A percentile compares a stretch with the other conserved stretches of the same genome.
Evolutionary conservation across 2,797 vertebrate species (phyloP).

Genomic region (Tarsius wallacei): DNA sequence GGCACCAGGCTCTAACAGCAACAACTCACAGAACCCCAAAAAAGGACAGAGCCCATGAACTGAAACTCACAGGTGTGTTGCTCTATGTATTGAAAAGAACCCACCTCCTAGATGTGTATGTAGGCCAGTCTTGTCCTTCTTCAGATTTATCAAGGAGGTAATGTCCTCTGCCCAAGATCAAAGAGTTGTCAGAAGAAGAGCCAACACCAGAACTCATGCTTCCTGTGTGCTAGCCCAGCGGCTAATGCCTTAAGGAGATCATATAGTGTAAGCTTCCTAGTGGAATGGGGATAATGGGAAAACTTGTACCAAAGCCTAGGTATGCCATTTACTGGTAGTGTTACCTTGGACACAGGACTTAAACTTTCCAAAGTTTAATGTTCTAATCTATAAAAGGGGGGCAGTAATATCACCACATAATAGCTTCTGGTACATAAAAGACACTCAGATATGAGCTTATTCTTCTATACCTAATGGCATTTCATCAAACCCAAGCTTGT

Average conservation of each 20-base stretch:
- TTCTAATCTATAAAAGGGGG: conserved; percentile 34
- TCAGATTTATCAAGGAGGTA: neutral
- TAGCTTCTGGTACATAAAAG: neutral
- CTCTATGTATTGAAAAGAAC: neutral
- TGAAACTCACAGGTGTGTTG: neutral
- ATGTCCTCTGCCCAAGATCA: neutral
- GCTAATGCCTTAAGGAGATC: accelerated
- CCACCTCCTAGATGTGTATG: neutral
- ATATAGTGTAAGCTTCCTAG: neutral
- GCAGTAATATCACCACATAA: neutral
- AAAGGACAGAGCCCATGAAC: neutral
- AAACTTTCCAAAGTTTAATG: neutral
- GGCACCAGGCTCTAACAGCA: neutral
- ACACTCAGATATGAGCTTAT: neutral
- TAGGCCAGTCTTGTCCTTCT: neutral
- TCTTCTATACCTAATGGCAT: neutral
- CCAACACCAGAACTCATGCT: neutral
- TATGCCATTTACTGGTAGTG: neutral
- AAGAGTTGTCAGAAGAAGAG: neutral
- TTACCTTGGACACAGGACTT: neutral
- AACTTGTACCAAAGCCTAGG: neutral
- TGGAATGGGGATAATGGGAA: neutral
- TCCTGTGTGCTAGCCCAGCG: neutral
- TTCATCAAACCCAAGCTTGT: neutral
- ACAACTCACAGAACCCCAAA: neutral